Percentiles rank a stretch among this genome's conserved stretches.
Evolutionary conservation across 1,140 invertebrate species (phyloP).

Genomic region (Magallana gigas): DNA sequence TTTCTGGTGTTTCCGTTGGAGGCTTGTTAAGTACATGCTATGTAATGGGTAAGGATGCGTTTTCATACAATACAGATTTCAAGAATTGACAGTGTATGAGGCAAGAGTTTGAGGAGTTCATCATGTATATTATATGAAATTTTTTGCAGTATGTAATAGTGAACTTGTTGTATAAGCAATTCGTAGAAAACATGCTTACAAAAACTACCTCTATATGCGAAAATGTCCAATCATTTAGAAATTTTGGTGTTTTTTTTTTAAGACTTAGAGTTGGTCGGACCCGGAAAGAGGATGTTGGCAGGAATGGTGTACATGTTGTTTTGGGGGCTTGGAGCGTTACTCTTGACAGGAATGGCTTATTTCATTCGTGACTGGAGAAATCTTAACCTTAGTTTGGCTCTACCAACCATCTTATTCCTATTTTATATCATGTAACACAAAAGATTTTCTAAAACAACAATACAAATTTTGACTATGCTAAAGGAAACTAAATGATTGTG

Average conservation of each 20-base stretch:
- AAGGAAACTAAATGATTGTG: too few relatives aligned
- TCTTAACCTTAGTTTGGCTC: slow-evolving; percentile 83
- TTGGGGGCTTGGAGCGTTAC: slow-evolving; percentile 77
- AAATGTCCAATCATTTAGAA: too few relatives aligned
- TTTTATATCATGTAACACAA: slow-evolving; percentile 76
- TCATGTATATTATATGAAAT: too few relatives aligned
- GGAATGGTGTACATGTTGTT: slow-evolving; percentile 86
- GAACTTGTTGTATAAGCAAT: too few relatives aligned
- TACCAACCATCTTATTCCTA: slow-evolving; percentile 86
- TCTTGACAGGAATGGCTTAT: slow-evolving; percentile 80
- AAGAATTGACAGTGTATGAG: too few relatives aligned
- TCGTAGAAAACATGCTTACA: too few relatives aligned
- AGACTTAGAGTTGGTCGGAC: slow-evolving; percentile 75
- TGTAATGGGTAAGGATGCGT: slow-evolving; percentile 43
- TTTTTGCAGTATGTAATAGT: not conserved
- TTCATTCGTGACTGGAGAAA: slow-evolving; percentile 77
- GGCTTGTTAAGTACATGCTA: slow-evolving; percentile 45
- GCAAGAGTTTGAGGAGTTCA: too few relatives aligned
- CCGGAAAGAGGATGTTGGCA: slow-evolving; percentile 83
- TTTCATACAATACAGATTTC: too few relatives aligned
- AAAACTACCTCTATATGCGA: too few relatives aligned
- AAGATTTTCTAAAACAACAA: too few relatives aligned
- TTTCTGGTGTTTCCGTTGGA: slow-evolving; percentile 50
- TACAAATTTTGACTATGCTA: too few relatives aligned
- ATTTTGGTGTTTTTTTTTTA: slow-evolving; percentile 29